Evolutionary conservation across 2,113 vertebrate genomes (phyloP).

Genomic region (Nesogale talazaci): DNA sequence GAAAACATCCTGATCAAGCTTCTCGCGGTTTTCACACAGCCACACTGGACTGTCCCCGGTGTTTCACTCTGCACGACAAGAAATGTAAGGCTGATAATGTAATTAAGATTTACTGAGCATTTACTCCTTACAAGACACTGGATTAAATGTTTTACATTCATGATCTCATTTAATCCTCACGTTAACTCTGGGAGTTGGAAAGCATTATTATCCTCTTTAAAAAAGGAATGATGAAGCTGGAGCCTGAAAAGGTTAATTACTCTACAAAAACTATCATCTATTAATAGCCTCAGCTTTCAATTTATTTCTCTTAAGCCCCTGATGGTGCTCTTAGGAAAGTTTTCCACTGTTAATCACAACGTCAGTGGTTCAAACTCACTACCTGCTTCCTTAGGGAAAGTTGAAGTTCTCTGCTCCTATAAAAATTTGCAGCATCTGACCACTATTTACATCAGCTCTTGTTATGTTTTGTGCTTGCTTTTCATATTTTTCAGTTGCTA

Average conservation of each 20-base stretch:
- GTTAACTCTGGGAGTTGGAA: slow-evolving; percentile 67
- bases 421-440: neutral
- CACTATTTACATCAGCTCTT: too few species aligned
- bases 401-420: neutral
- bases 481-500: too few species aligned
- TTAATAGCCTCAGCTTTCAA: neutral
- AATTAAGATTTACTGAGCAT: slow-evolving; percentile 79
- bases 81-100: slow-evolving; percentile 64
- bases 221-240: slow-evolving; percentile 56
- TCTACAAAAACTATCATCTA: slow-evolving; percentile 28
- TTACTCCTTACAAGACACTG: slow-evolving; percentile 72
- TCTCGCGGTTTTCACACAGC: neutral
- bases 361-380: neutral
- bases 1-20: neutral
- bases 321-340: too few species aligned
- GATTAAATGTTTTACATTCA: slow-evolving; percentile 78
- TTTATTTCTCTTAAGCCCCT: neutral
- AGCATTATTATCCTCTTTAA: slow-evolving; percentile 52
- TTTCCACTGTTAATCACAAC: neutral
- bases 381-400: neutral
- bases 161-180: slow-evolving; percentile 75
- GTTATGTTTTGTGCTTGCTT: too few species aligned
- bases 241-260: slow-evolving; percentile 72
- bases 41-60: neutral
- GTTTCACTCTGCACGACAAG: slow-evolving; percentile 44